Evolutionary conservation across 1,140 invertebrate genomes (phyloP), one percentile per base, ranked within the genome.

Genomic region (Panagrolaimus sp.): DNA sequence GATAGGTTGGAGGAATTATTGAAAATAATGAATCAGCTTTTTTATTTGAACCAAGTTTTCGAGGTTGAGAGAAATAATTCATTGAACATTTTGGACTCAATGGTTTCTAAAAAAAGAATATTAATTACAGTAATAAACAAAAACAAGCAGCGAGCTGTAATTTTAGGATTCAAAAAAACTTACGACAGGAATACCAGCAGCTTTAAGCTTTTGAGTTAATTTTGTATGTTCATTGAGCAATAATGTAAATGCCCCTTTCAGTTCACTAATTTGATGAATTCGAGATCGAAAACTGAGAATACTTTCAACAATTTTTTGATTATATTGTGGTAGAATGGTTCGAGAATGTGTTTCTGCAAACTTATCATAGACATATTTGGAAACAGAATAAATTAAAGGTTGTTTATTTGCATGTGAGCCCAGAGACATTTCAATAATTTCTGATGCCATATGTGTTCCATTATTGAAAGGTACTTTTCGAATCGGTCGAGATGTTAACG

Each of bases 1-100:
- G 52, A 28, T 26, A 58, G 52, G 52, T 58, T 28, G 52, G 52
- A 12, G 52, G 52, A 21, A 58, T 28, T 12, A 58, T 58, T 21
- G 21, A 28, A 28, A 58, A 58, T 28, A 58, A 4, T 2, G 52
- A 58, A n/a, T 58, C 52, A 28, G 12, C 14, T 12, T 10, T 28
- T 12, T 21, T n/a, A 26, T 21, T n/a, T 12, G n/a, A n/a, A n/a
- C n/a, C n/a, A n/a, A 12, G 8, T 1, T 10, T 14, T 58, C 52
- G 8, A 28, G 21, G 21, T 28, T 58, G 21, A 21, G 28, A n/a
- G 5, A 21, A 58, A 14, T 58, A 28, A 12, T 17, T 21, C 10
- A 58, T 28, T 26, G 52, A 26, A 12, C 14, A 12, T 5, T 58
- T 28, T 5, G 15, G 52, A 2, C 21, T 0, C 1, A 58, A 28